Base-by-base conservation (phyloP, 2,797 vertebrate species). In the Ispidina picta region DNA sequence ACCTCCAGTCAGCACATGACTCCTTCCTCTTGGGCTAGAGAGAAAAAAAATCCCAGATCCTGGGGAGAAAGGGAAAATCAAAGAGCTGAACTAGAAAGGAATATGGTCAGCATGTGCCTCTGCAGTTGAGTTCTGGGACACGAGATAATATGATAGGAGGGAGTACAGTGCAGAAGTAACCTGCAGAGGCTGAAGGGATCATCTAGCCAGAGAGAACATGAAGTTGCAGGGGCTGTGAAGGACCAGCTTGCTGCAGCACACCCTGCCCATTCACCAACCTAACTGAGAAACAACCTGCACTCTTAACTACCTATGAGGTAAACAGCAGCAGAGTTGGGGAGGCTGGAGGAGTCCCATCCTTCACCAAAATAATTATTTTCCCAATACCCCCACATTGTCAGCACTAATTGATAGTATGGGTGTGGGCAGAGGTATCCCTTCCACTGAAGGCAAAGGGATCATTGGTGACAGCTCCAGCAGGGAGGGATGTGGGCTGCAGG, bases 361-460 rank as follows among this genome's bases (percentile, higher is more conserved):
- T 60, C 41, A 10, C 8, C 25, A 28, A 65, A 66, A 17, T 1
- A 12, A 6, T 9, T 33, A 4, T 23, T 86, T 65, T 33, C 37
- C 28, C 55, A 9, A 12, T 2, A 33, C 4, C 26, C 59, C 70
- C 21, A 31, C 20, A 43, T 22, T 63, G 25, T 51, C 59, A 71
- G 1, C 33, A 9, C 15, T 23, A 19, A 69, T 2, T 10, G 19
- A 17, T 0, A 22, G 19, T 1, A 8, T 5, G n/a, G 41, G 28
- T 9, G 29, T 48, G 21, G 39, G 8, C 31, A 81, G 9, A 54
- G 28, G 15, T 15, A 21, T 35, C 31, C 41, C 55, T 79, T 8
- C 51, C 48, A 31, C 51, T 72, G n/a, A 33, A 15, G 39, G 6
- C 48, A 46, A 31, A n/a, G 31, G 29, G 29, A 86, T 26, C 7